A percentile compares a stretch with the other conserved stretches of the same genome.
Evolutionary conservation across 37 sponge, comb jelly and placozoan species (phyloP).

Genomic region (Crambe crambe): DNA sequence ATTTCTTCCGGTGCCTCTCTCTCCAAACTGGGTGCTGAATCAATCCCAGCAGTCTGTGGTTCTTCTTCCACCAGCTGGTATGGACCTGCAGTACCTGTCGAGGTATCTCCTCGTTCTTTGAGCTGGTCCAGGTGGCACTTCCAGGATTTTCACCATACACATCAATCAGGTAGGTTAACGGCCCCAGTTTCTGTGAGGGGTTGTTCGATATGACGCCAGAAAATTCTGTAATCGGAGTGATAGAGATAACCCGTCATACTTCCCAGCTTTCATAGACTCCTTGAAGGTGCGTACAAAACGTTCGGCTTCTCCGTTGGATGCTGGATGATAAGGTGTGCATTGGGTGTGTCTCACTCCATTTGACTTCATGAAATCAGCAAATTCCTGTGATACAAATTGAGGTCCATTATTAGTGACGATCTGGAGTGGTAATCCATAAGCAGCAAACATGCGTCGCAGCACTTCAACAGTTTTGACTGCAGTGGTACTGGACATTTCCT

Average conservation of each 20-base stretch:
- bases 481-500: slow-evolving; percentile 29
- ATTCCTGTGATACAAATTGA: slow-evolving; percentile 45
- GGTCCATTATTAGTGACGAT: slow-evolving; percentile 59
- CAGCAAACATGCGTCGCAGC: slow-evolving; percentile 32
- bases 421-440: slow-evolving; percentile 42
- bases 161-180: background rate
- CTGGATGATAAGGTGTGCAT: slow-evolving; percentile 42
- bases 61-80: too few species aligned
- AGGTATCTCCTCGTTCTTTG: background rate
- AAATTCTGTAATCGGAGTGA: slow-evolving; percentile 10
- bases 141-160: background rate
- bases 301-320: slow-evolving; percentile 52
- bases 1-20: too few species aligned
- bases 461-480: slow-evolving; percentile 33
- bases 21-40: too few species aligned
- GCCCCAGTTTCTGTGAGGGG: slow-evolving; percentile 13
- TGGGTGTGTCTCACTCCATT: slow-evolving; percentile 50
- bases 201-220: slow-evolving; percentile 17
- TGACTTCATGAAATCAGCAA: slow-evolving; percentile 7
- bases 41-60: too few species aligned
- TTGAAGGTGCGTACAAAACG: slow-evolving; percentile 52
- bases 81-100: background rate
- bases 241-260: background rate
- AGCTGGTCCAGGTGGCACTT: background rate
- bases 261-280: slow-evolving; percentile 7